A percentile compares a stretch with the other conserved stretches of the same genome.
These are phyloP conservation scores for Anagrus nilaparvatae DNA, from an alignment of 1,140 invertebrate genomes.

Conservation along the genomic window DNA sequence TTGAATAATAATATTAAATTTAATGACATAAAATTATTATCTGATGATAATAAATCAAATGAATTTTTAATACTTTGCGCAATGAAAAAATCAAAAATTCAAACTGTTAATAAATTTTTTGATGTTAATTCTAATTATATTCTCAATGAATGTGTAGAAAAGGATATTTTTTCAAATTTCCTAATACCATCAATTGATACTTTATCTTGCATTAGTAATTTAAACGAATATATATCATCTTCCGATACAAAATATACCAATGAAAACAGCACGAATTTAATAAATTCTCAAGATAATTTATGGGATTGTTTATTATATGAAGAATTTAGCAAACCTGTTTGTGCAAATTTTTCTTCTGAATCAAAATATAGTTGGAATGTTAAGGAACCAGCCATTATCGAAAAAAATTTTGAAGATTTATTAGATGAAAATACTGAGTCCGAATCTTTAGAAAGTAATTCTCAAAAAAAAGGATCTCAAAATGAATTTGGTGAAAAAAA, in stretches of 20 bases:
- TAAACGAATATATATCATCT: not conserved
- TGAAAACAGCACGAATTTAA: too few relatives aligned
- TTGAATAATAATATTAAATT: constrained; percentile 18
- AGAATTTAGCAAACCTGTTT: too few relatives aligned
- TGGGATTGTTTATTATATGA: too few relatives aligned
- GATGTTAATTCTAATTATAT: too few relatives aligned
- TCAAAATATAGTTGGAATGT: too few relatives aligned
- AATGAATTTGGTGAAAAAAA: not conserved
- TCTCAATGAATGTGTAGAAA: too few relatives aligned
- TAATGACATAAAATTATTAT: constrained; percentile 29
- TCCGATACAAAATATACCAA: not conserved
- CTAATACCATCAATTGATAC: constrained; percentile 19
- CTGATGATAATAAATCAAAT: constrained; percentile 25
- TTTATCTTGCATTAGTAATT: constrained; percentile 17
- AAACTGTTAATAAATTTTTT: too few relatives aligned
- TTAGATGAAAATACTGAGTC: constrained; percentile 7
- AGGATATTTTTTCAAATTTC: constrained; percentile 21
- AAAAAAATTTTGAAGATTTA: constrained; percentile 6
- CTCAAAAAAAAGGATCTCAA: too few relatives aligned
- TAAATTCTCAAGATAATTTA: too few relatives aligned
- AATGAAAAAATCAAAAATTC: constrained; percentile 26
- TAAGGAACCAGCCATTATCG: not conserved
- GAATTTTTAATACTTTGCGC: constrained; percentile 35
- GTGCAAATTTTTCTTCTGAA: too few relatives aligned
- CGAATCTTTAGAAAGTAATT: too few relatives aligned